Base-by-base conservation (phyloP, 1,140 invertebrate genomes). In the Drosophila kurseongensis region DNA sequence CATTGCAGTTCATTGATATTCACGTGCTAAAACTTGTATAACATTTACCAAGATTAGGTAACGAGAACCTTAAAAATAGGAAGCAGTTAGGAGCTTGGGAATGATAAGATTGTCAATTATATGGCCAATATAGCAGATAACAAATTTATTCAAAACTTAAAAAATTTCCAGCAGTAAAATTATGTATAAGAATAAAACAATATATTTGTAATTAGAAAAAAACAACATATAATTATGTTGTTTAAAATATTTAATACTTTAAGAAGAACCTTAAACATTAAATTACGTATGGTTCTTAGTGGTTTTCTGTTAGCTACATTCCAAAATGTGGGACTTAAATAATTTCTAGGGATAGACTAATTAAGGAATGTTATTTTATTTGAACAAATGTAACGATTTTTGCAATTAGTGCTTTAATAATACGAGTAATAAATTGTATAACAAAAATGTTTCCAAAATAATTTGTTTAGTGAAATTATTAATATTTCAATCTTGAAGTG, bases 91-190 rank as follows among this genome's bases (percentile, higher is more conserved):
- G 38, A 38, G 13, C 27, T 59, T 42, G 9, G 1, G 32, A 52
- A 23, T 9, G 60, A 62, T 62, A 62, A 42, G 60, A 60, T 62
- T 60, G 38, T 10, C 16, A 18, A 9, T 35, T 12, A 42, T 42
- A 60, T 62, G 55, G n/a, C 38, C 60, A 59, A 62, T 62, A 62
- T 32, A 32, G n/a, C 8, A 59, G 54, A 62, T 62, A 62, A 32
- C 10, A 32, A 0, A 3, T 2, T 32, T 41, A 14, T 36, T 3
- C 16, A 32, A 3, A 29, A 4, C 23, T 12, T 13, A 2, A 18
- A 16, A 57, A 29, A 13, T 38, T 40, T 40, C 12, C 14, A 32
- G 9, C 0, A 29, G 5, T 6, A n/a, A 58, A 58, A 6, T 8
- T 6, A 60, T 12, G 36, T 23, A 52, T 14, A 41, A 0, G 14